These are phyloP conservation scores for Labrus mixtus DNA, from an alignment of 2,113 vertebrate species.

Conservation along the genomic window DNA sequence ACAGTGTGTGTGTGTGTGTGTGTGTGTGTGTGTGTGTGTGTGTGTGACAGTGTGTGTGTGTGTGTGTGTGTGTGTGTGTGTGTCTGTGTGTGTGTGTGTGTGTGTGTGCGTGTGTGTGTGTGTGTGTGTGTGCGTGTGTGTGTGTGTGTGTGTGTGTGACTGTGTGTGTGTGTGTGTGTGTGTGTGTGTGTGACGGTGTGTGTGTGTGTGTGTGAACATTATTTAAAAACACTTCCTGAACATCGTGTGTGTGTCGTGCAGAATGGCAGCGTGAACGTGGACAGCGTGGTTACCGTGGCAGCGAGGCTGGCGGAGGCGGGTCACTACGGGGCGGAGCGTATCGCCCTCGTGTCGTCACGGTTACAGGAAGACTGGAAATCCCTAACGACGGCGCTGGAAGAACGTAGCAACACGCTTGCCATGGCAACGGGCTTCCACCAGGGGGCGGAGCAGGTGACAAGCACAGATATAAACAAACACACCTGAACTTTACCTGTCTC, in stretches of 20 bases:
- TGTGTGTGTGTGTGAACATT: neutral
- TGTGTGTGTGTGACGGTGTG: neutral
- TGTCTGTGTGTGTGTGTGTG: neutral
- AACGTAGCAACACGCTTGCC: slow-evolving; percentile 94
- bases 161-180: neutral
- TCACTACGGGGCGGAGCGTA: slow-evolving; percentile 95
- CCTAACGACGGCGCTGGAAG: slow-evolving; percentile 92
- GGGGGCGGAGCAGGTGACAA: slow-evolving; percentile 93
- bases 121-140: neutral
- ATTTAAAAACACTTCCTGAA: neutral
- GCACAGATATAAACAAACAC: neutral
- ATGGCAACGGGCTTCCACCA: slow-evolving; percentile 98
- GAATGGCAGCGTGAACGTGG: slow-evolving; percentile 99
- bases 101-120: neutral
- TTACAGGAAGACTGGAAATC: slow-evolving; percentile 98
- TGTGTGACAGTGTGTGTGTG: too few relatives aligned
- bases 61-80: neutral
- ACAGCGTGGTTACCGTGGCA: slow-evolving; percentile 96
- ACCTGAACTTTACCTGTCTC: neutral
- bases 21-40: neutral
- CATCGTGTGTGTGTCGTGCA: slow-evolving; percentile 59
- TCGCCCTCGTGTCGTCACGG: slow-evolving; percentile 92
- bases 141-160: neutral
- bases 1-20: neutral
- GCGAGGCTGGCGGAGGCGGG: slow-evolving; percentile 92